phyloP scores from a whole-genome alignment of 2,113 vertebrate species.

The Pseudopodoces humilis region DNA sequence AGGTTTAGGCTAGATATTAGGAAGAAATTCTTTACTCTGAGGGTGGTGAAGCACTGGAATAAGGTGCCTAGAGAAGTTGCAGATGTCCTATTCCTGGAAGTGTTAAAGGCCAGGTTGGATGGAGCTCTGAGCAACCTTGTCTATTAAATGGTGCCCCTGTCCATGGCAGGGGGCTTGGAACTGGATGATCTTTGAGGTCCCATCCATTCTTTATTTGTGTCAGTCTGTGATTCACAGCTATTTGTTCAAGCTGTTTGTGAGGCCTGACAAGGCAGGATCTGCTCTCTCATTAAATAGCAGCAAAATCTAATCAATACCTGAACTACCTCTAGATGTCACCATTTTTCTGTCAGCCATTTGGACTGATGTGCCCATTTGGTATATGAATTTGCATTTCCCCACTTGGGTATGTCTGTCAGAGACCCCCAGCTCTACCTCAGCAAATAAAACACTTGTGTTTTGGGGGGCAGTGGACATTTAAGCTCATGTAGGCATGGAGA shows the following conservation, averaged over 20 bases:
- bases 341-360: neutral
- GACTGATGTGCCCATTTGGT: neutral
- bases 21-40: neutral
- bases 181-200: neutral
- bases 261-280: neutral
- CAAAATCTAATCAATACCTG: neutral
- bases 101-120: neutral
- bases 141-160: neutral
- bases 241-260: neutral
- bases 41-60: neutral
- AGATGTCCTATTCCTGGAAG: neutral
- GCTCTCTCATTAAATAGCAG: neutral
- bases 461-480: neutral
- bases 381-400: neutral
- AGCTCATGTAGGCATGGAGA: neutral
- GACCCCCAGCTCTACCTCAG: neutral
- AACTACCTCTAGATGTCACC: neutral
- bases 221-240: neutral
- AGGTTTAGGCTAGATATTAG: neutral
- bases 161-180: neutral
- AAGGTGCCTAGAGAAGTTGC: neutral
- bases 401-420: neutral
- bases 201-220: neutral
- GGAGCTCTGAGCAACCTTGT: neutral
- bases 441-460: neutral